Evolutionary conservation across 2,888 invertebrate genomes (phyloP), one percentile per base, ranked within the genome.

Genomic region (Amorpha juglandis): DNA sequence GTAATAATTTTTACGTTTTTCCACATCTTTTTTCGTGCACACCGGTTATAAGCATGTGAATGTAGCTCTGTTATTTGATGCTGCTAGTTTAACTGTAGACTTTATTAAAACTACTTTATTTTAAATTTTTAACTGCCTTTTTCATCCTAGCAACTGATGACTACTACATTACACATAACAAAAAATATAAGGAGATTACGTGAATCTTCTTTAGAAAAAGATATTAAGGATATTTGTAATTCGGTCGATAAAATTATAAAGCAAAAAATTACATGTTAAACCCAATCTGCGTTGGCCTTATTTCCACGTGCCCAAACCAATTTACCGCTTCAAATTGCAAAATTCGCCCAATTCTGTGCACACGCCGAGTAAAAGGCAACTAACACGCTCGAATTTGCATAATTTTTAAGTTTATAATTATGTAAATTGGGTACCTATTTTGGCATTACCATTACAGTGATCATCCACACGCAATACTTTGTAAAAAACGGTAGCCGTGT

Each of bases 401-500:
- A 80, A 74, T 73, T 78, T 50, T 78, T 73, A 77, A 73, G 71
- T 65, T 72, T 70, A 78, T 81, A 77, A 79, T 84, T 79, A 79
- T 75, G 75, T 68, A 81, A 83, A 84, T 79, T 79, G 77, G 75
- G 33, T 73, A 72, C 74, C 70, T 67, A 66, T 74, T 71, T 72
- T 77, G 76, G 79, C 78, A 77, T 81, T 82, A 80, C 80, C 74
- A 71, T 76, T 76, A 75, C 75, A 70, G 83, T 82, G 87, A 91
- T 92, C 91, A 91, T 87, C 86, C 83, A 83, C 92, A 92, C 90
- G 91, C 90, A 88, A 89, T 83, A 80, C 80, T 80, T 74, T 71
- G 80, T 79, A 73, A 73, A 71, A 77, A 86, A 90, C 90, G 86
- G 91, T 91, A 92, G 91, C 90, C 73, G 72, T 73, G 73, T 74